Evolutionary conservation across 2,888 invertebrate genomes (phyloP).

Genomic region (Lydus trimaculatus): DNA sequence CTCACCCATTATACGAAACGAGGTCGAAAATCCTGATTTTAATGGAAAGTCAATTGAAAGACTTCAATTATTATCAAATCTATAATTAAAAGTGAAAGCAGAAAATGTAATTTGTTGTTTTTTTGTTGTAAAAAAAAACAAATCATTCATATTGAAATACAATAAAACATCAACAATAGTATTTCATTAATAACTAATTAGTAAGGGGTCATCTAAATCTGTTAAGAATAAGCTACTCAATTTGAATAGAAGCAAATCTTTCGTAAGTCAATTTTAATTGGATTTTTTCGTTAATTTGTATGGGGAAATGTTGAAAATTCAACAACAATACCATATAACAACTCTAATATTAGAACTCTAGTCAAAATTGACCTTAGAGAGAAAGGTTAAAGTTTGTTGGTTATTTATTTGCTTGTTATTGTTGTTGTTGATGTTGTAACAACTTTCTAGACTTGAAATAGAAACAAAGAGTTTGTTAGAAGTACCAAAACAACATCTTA

Average conservation of each 20-base stretch:
- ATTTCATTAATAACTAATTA: not conserved
- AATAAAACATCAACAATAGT: not conserved
- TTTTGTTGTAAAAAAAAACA: not conserved
- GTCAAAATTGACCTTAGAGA: not conserved
- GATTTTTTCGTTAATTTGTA: not conserved
- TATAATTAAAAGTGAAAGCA: constrained; percentile 4
- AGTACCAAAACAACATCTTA: not conserved
- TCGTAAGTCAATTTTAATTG: not conserved
- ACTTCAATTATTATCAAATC: not conserved
- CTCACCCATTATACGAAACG: too few relatives aligned
- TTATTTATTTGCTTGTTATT: not conserved
- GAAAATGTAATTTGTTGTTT: not conserved
- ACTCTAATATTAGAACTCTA: not conserved
- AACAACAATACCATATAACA: not conserved
- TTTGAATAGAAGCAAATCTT: not conserved
- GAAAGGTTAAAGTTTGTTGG: not conserved
- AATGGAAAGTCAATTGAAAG: not conserved
- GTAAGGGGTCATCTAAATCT: not conserved
- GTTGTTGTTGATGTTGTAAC: constrained; percentile 3
- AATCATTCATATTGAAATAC: not conserved
- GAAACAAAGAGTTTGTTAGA: not conserved
- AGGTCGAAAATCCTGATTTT: not conserved
- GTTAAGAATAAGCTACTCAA: not conserved
- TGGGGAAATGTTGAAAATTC: not conserved
- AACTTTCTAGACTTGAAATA: not conserved